Percentiles rank a stretch among this genome's conserved stretches.
phyloP scores from a whole-genome alignment of 2,888 invertebrate species.

The Dromius quadrimaculatus region DNA sequence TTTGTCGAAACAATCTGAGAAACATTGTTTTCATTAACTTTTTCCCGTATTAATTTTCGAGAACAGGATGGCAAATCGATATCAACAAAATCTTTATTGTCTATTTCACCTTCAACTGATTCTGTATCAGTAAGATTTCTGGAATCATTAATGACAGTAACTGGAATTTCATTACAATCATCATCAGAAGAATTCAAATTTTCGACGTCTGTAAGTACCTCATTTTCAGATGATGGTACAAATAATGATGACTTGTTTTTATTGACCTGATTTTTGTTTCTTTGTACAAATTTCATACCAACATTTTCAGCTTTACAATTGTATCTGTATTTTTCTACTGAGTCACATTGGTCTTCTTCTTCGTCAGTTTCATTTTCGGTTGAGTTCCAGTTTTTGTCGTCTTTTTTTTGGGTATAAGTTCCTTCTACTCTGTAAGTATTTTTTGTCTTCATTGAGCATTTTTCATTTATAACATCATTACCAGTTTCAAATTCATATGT shows the following conservation, averaged over 20 bases:
- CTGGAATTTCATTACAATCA: slow-evolving; percentile 61
- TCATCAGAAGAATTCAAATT: slow-evolving; percentile 64
- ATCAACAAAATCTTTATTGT: slow-evolving; percentile 5
- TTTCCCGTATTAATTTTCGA: slow-evolving; percentile 50
- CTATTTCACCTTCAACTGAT: slow-evolving; percentile 57
- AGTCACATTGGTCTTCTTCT: slow-evolving; percentile 56
- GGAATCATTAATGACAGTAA: slow-evolving; percentile 60
- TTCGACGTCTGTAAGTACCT: slow-evolving; percentile 67
- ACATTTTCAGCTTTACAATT: slow-evolving; percentile 5
- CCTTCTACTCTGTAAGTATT: slow-evolving; percentile 38
- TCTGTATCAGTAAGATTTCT: slow-evolving; percentile 64
- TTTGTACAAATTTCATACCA: slow-evolving; percentile 35
- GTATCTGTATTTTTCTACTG: slow-evolving; percentile 46
- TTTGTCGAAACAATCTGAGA: slow-evolving; percentile 51
- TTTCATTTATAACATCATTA: slow-evolving; percentile 57
- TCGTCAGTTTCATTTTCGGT: slow-evolving; percentile 58
- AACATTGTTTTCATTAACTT: slow-evolving; percentile 35
- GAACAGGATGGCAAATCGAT: slow-evolving; percentile 43
- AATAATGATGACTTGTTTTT: slow-evolving; percentile 40
- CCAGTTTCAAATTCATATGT: slow-evolving; percentile 56
- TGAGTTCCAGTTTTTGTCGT: slow-evolving; percentile 30
- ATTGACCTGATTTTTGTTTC: slow-evolving; percentile 7
- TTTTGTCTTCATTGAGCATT: slow-evolving; percentile 38
- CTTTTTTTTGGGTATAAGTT: slow-evolving; percentile 25
- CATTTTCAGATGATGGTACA: slow-evolving; percentile 55